phyloP scores from a whole-genome alignment of 2,113 vertebrate genomes.

The Carassius carassius region DNA sequence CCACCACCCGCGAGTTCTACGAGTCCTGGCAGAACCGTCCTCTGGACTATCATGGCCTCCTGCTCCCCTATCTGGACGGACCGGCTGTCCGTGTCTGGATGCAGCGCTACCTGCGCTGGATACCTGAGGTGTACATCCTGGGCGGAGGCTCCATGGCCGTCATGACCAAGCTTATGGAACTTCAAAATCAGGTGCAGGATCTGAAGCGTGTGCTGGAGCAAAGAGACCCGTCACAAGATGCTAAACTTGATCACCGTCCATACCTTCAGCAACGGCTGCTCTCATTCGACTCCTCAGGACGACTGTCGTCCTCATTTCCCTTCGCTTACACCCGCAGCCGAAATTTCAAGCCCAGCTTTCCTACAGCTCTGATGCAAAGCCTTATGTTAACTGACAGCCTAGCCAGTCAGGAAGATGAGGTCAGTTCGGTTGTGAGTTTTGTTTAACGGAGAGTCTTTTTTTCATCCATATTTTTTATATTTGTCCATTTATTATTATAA shows the following conservation, averaged over 20 bases:
- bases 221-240: slow-evolving; percentile 37
- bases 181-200: slow-evolving; percentile 78
- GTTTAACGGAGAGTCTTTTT: slow-evolving; percentile 22
- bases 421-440: slow-evolving; percentile 39
- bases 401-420: slow-evolving; percentile 80
- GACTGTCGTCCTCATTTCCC: slow-evolving; percentile 83
- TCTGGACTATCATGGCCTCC: slow-evolving; percentile 79
- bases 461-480: not conserved
- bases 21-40: slow-evolving; percentile 82
- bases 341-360: slow-evolving; percentile 80
- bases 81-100: slow-evolving; percentile 83
- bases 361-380: slow-evolving; percentile 80
- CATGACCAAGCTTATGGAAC: slow-evolving; percentile 77
- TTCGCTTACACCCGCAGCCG: slow-evolving; percentile 79
- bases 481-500: not conserved
- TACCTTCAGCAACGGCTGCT: not conserved
- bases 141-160: slow-evolving; percentile 78
- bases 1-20: slow-evolving; percentile 78
- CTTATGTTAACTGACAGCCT: slow-evolving; percentile 81
- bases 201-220: slow-evolving; percentile 75
- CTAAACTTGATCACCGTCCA: not conserved
- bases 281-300: slow-evolving; percentile 65
- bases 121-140: slow-evolving; percentile 84
- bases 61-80: slow-evolving; percentile 81
- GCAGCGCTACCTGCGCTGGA: slow-evolving; percentile 87